Evolutionary conservation across 2,797 vertebrate species (phyloP), one percentile per base, ranked within the genome.

Genomic region (Eospalax fontanierii): DNA sequence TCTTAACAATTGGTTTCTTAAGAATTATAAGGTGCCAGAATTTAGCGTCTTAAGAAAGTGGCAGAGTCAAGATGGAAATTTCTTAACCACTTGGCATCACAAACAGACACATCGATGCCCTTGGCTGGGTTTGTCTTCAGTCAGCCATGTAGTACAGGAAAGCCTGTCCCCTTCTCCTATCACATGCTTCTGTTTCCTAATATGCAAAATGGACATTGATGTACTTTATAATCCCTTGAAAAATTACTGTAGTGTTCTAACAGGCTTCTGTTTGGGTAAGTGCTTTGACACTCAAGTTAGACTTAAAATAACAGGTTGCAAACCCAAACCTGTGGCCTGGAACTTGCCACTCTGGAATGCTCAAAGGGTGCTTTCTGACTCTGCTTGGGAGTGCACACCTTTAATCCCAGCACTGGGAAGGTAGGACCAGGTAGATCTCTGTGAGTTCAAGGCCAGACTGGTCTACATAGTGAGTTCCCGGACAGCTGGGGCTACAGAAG

Each of bases 71-170:
- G 19, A 40, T n/a, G 40, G 28, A 33, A 81, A n/a, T 54, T 85
- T 79, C 59, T 83, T 35, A 54, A 86, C 70, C 30, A 71, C 0
- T 21, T 57, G 9, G 26, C 22, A 35, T 5, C 2, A 2, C 6
- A 21, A 6, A 68, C 33, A 79, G 54, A 66, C 3, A 0, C 28
- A 4, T 16, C 1, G 4, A 1, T n/a, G 38, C 12, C 61, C 0
- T 5, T 15, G 70, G 43, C 57, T 35, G 28, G 10, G 26, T 9
- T 54, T 35, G 38, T 61, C 33, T 33, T 6, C 8, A 22, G 43
- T n/a, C 59, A 57, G 19, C 16, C 10, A 7, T 14, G 12, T 50
- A 33, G 15, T 28, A 79, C 43, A 70, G 11, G 21, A 46, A 24
- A 73, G 21, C 21, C 19, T 2, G 50, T 43, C 16, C 19, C 65